Evolutionary conservation across 2,113 vertebrate genomes (phyloP).

Genomic region (Castor canadensis): DNA sequence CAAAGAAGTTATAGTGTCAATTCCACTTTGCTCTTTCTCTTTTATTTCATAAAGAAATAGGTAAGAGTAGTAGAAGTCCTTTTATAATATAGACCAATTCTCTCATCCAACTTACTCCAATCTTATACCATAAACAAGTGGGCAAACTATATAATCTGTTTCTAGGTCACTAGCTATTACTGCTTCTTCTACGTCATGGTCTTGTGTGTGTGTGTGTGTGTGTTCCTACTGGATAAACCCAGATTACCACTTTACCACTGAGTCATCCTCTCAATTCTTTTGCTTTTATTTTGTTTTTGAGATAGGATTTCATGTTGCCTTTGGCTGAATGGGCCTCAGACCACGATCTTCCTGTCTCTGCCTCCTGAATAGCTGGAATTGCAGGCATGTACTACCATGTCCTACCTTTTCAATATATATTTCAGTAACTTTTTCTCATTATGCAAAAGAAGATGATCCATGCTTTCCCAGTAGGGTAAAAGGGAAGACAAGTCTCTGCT

Average conservation of each 20-base stretch:
- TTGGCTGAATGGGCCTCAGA: no score
- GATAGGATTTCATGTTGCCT: no score
- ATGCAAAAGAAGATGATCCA: background rate
- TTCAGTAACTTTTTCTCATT: slow-evolving; percentile 23
- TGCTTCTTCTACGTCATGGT: background rate
- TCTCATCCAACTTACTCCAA: slow-evolving; percentile 6
- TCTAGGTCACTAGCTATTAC: background rate
- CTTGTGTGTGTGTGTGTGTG: background rate
- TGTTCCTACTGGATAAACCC: no score
- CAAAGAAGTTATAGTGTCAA: slow-evolving; percentile 27
- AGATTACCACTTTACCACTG: no score
- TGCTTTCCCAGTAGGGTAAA: slow-evolving; percentile 4
- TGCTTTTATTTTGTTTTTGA: no score
- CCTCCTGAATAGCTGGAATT: no score
- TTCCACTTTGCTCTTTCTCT: slow-evolving; percentile 29
- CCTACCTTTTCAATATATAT: background rate
- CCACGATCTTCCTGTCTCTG: no score
- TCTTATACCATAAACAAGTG: background rate
- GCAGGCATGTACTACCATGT: no score
- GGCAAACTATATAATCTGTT: background rate
- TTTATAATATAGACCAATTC: background rate
- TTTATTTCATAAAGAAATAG: slow-evolving; percentile 28
- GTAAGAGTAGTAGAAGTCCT: background rate
- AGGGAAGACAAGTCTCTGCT: slow-evolving; percentile 1
- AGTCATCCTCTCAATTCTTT: background rate